phyloP scores from a whole-genome alignment of 2,113 vertebrate genomes.

The Taurulus bubalis region DNA sequence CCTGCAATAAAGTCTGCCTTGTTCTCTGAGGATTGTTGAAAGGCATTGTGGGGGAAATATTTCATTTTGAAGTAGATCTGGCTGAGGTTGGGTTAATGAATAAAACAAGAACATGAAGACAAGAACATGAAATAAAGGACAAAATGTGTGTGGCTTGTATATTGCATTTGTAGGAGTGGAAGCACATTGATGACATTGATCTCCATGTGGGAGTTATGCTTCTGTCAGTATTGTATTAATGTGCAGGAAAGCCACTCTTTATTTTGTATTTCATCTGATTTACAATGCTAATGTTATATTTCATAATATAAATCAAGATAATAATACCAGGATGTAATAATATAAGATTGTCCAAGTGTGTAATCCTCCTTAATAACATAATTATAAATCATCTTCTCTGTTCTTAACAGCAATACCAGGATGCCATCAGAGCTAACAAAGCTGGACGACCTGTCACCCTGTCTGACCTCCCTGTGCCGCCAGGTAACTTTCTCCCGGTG shows the following conservation, averaged over 20 bases:
- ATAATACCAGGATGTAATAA: background rate
- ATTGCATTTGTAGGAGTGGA: background rate
- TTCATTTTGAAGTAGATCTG: background rate
- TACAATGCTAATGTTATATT: background rate
- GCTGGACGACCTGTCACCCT: slow-evolving; percentile 87
- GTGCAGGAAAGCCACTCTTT: background rate
- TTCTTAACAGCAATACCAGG: slow-evolving; percentile 91
- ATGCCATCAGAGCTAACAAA: slow-evolving; percentile 88
- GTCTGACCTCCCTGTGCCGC: slow-evolving; percentile 89
- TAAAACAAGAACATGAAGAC: background rate
- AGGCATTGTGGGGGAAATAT: background rate
- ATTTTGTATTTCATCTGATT: background rate
- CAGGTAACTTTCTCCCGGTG: slow-evolving; percentile 81
- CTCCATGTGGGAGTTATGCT: slow-evolving; percentile 19
- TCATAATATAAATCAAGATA: background rate
- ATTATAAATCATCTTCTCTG: background rate
- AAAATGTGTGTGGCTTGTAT: background rate
- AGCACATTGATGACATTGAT: slow-evolving; percentile 18
- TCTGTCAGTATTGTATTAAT: background rate
- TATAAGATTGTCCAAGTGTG: background rate
- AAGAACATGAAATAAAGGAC: background rate
- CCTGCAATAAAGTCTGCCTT: background rate
- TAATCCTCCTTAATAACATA: background rate
- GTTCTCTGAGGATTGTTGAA: slow-evolving; percentile 1
- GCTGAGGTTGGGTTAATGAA: background rate